phyloP scores from a whole-genome alignment of 2,888 invertebrate genomes.

The Dimorphilus gyrociliatus region DNA sequence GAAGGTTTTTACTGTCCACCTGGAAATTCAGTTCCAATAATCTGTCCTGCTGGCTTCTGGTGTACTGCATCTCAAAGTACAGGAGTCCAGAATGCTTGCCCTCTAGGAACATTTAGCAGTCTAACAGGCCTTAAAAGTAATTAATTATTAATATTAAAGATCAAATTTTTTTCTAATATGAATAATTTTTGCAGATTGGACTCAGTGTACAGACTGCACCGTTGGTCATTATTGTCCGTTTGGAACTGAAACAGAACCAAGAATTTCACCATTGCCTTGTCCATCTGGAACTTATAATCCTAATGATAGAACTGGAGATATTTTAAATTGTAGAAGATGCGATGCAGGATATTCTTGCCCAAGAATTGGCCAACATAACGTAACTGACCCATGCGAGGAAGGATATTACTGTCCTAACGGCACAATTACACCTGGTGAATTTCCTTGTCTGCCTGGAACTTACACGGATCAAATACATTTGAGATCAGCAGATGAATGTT shows the following conservation, averaged over 20 bases:
- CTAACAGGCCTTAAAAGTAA: constrained; percentile 18
- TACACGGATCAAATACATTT: constrained; percentile 20
- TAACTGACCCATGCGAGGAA: constrained; percentile 19
- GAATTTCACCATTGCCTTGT: constrained; percentile 21
- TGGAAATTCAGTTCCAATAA: constrained; percentile 15
- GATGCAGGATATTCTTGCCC: constrained; percentile 26
- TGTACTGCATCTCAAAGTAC: constrained; percentile 20
- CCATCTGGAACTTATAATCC: constrained; percentile 28
- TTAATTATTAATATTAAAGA: neutral
- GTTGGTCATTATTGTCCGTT: constrained; percentile 27
- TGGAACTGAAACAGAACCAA: constrained; percentile 19
- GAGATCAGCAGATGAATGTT: constrained; percentile 25
- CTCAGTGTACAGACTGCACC: constrained; percentile 23
- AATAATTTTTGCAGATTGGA: constrained; percentile 12
- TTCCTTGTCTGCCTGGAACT: constrained; percentile 27
- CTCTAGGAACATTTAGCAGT: constrained; percentile 26
- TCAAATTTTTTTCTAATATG: neutral
- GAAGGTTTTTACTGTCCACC: constrained; percentile 21
- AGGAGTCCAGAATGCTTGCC: constrained; percentile 24
- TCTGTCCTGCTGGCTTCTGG: constrained; percentile 22
- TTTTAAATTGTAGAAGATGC: constrained; percentile 26
- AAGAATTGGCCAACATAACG: constrained; percentile 17
- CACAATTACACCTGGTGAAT: constrained; percentile 21
- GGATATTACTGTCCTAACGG: constrained; percentile 31
- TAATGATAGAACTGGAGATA: constrained; percentile 15